These are phyloP conservation scores for Camponotus pennsylvanicus DNA, from an alignment of 1,140 invertebrate genomes.

Conservation along the genomic window DNA sequence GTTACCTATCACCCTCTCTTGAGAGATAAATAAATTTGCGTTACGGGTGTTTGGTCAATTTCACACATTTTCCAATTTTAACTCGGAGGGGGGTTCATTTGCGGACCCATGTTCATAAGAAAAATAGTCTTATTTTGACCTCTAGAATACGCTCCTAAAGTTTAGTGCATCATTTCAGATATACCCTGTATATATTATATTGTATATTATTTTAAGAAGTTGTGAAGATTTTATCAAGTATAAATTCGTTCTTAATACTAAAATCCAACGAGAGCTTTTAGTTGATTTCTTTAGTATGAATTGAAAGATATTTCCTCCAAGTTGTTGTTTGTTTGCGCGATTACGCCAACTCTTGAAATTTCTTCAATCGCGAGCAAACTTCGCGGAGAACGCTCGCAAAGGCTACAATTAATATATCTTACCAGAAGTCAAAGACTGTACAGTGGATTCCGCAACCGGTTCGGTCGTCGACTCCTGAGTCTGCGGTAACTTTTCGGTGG, in stretches of 20 bases:
- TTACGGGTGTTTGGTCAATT: too few species aligned
- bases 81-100: too few species aligned
- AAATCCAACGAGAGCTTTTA: not conserved
- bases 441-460: conserved; percentile 77
- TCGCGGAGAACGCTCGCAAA: conserved; percentile 1
- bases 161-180: too few species aligned
- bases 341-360: conserved; percentile 32
- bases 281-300: conserved; percentile 16
- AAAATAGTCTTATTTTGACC: too few species aligned
- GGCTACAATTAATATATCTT: conserved; percentile 52
- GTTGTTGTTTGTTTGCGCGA: conserved; percentile 12
- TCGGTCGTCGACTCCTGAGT: conserved; percentile 68
- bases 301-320: conserved; percentile 27
- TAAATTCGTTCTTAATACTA: not conserved
- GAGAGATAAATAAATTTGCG: too few species aligned
- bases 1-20: too few species aligned
- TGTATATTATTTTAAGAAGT: too few species aligned
- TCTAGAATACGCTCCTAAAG: too few species aligned
- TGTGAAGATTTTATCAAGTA: not conserved
- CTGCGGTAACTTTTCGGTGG: conserved; percentile 76
- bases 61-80: too few species aligned
- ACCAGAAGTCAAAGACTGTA: conserved; percentile 80
- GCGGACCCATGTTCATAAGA: too few species aligned
- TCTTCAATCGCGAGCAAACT: conserved; percentile 38
- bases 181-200: too few species aligned